These are phyloP conservation scores for Phaedon cochleariae DNA, from an alignment of 2,888 invertebrate genomes.

Conservation along the genomic window DNA sequence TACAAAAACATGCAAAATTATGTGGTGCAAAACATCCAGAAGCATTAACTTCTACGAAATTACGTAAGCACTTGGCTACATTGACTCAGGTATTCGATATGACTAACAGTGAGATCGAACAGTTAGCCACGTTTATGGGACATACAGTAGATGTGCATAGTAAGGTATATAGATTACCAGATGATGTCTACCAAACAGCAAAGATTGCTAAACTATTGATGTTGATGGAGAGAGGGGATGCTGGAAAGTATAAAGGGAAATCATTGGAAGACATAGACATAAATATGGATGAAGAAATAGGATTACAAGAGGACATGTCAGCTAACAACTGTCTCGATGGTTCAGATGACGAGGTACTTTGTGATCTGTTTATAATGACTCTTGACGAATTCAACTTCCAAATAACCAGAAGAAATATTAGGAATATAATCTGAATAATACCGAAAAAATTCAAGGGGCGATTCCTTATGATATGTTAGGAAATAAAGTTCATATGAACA, in stretches of 20 bases:
- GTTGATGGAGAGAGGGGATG: conserved; percentile 32
- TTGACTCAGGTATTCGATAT: conserved; percentile 40
- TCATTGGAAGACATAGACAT: conserved; percentile 32
- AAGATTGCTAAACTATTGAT: conserved; percentile 23
- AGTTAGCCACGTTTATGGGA: conserved; percentile 42
- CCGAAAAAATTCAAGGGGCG: no score
- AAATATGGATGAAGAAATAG: conserved; percentile 24
- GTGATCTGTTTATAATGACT: no score
- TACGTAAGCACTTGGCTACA: conserved; percentile 44
- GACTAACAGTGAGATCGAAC: conserved; percentile 39
- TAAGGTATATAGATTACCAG: conserved; percentile 27
- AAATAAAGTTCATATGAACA: no score
- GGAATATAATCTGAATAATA: no score
- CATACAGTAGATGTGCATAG: conserved; percentile 38
- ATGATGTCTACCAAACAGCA: conserved; percentile 26
- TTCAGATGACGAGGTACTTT: not conserved
- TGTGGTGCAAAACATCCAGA: conserved; percentile 42
- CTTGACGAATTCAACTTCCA: no score
- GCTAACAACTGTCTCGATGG: no score
- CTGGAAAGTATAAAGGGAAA: conserved; percentile 31
- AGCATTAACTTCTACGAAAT: conserved; percentile 34
- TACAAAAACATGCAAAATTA: conserved; percentile 34
- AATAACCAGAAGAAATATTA: no score
- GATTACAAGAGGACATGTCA: not conserved
- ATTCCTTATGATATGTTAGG: no score